These are phyloP conservation scores for Platysteira castanea DNA, from an alignment of 2,113 vertebrate species.

Conservation along the genomic window DNA sequence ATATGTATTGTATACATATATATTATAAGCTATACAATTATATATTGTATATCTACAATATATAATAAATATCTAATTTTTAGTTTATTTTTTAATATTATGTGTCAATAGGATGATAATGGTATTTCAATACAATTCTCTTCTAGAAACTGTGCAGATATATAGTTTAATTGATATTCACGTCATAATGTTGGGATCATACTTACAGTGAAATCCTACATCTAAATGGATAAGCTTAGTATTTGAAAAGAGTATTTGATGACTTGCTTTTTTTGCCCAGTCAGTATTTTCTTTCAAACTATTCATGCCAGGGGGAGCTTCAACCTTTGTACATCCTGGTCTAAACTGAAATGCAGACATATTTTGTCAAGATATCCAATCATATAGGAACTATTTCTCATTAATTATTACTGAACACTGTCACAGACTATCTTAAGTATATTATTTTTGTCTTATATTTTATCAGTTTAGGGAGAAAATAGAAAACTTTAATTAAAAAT, in stretches of 20 bases:
- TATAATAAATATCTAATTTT: not conserved
- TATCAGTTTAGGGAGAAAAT: not conserved
- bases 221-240: not conserved
- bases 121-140: not conserved
- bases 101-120: not conserved
- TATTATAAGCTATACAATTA: too few relatives aligned
- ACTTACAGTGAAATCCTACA: not conserved
- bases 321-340: not conserved
- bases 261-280: accelerated
- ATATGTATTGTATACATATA: too few relatives aligned
- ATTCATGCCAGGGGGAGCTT: not conserved
- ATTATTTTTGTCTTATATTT: not conserved
- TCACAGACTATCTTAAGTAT: not conserved
- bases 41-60: too few relatives aligned
- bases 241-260: not conserved
- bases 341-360: not conserved
- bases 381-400: not conserved
- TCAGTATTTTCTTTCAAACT: not conserved
- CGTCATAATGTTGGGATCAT: not conserved
- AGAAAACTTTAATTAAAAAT: not conserved
- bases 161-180: not conserved
- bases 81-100: not conserved
- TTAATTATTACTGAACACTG: not conserved
- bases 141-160: not conserved
- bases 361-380: not conserved